phyloP scores from a whole-genome alignment of 2,797 vertebrate genomes.

The Phoxinus dragarum region DNA sequence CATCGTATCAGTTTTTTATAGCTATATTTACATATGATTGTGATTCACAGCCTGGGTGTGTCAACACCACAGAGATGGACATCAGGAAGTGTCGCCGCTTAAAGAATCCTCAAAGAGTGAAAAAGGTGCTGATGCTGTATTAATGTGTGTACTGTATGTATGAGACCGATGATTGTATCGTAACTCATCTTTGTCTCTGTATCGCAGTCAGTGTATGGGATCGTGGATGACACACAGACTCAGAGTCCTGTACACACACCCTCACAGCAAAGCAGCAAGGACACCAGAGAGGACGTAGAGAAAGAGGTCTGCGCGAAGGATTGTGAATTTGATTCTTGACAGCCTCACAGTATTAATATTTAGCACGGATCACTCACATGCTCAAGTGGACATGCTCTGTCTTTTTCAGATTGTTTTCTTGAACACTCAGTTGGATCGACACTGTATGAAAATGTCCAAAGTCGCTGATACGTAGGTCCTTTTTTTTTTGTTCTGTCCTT shows the following conservation, averaged over 20 bases:
- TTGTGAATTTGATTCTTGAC: not conserved
- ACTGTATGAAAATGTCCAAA: conserved; percentile 99
- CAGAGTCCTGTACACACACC: conserved; percentile 91
- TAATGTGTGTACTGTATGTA: not conserved
- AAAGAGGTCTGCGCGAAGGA: conserved; percentile 83
- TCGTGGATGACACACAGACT: conserved; percentile 90
- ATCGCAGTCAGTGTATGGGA: conserved; percentile 91
- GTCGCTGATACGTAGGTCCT: conserved; percentile 94
- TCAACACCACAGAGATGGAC: conserved; percentile 99
- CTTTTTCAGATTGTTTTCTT: conserved; percentile 91
- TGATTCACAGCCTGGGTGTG: conserved; percentile 90
- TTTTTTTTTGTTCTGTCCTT: not conserved
- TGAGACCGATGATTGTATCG: conserved; percentile 10
- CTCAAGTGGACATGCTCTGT: conserved; percentile 9
- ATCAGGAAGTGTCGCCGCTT: conserved; percentile 97
- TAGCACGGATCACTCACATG: not conserved
- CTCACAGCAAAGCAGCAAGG: conserved; percentile 86
- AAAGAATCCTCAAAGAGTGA: conserved; percentile 96
- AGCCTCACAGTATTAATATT: conserved; percentile 21
- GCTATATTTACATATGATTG: conserved; percentile 22
- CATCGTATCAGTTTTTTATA: too few species aligned
- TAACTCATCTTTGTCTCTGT: conserved; percentile 19
- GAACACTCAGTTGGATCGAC: conserved; percentile 93
- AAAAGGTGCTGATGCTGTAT: conserved; percentile 83
- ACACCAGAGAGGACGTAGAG: conserved; percentile 92